Base-by-base conservation (phyloP, 1,140 invertebrate species). In the Lordiphosa mommai region DNA sequence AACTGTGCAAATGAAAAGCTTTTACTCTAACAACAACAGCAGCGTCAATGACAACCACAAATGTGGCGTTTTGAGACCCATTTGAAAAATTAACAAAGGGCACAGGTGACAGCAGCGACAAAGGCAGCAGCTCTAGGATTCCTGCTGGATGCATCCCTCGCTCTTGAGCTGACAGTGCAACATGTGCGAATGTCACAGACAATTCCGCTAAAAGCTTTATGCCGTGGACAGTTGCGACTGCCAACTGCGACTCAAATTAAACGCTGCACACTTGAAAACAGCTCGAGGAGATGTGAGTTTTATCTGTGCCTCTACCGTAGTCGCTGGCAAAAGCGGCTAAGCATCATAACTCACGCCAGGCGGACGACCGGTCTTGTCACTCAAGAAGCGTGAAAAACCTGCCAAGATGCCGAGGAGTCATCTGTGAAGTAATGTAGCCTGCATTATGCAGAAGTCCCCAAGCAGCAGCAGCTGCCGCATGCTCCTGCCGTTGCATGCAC, bases 121-220 rank as follows among this genome's bases (percentile, higher is more conserved):
- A 14, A 16, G 33, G 36, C 23, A 29, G 13, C 40, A 27, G 13
- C 40, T 13, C 16, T 43, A 30, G 27, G n/a, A 56, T 12, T 27
- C 23, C 17, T 29, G 51, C 48, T 59, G 9, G 41, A 36, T 37
- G 43, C 58, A 34, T 34, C 57, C 36, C 43, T 41, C 37, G 41
- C 76, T 77, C 72, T 82, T 59, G 49, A 84, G 76, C 33, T 84
- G 77, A 84, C 76, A 82, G 56, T 72, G 77, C 72, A 82, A 82
- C 77, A 82, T 84, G 76, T 80, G 67, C 55, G 52, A 50, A 73
- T 48, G 76, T 77, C 67, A 49, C 72, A 82, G 43, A 82, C 72
- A 82, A 82, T 84, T 77, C 56, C 77, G 52, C 67, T 84, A 82
- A 82, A 82, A 82, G 77, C 72, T 84, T 84, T 63, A 57, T 49